Evolutionary conservation across 2,797 vertebrate species (phyloP).

Genomic region (Hypotaenidia philippensis): DNA sequence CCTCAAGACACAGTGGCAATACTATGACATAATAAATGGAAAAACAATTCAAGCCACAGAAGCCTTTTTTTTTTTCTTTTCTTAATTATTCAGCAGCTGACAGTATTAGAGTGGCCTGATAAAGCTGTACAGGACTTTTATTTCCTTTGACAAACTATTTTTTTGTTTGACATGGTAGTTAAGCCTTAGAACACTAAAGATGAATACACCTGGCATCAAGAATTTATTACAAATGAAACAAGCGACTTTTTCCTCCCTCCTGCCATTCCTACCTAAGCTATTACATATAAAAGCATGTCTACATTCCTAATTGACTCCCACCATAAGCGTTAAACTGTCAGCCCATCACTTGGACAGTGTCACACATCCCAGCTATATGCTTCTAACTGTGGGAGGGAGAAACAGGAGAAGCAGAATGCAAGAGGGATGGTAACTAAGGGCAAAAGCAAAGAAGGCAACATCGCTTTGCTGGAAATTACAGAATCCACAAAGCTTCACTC

Average conservation of each 20-base stretch:
- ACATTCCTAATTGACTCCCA: not conserved
- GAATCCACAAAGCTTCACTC: not conserved
- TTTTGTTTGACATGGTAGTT: not conserved
- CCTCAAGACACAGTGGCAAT: not conserved
- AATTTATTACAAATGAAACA: not conserved
- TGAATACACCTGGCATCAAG: not conserved
- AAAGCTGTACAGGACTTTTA: not conserved
- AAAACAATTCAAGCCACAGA: not conserved
- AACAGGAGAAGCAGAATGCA: not conserved
- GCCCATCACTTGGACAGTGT: not conserved
- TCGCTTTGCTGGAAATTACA: not conserved
- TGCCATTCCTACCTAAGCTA: not conserved
- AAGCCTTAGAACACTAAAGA: not conserved
- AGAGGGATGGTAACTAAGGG: not conserved
- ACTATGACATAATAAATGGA: not conserved
- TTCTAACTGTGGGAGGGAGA: not conserved
- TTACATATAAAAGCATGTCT: not conserved
- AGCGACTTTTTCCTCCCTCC: not conserved
- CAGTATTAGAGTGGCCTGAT: not conserved
- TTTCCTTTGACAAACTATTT: conserved; percentile 10
- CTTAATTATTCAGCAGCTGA: not conserved
- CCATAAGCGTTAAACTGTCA: not conserved
- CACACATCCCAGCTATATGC: not conserved
- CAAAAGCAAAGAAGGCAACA: not conserved
- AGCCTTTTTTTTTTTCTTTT: not conserved